Evolutionary conservation across 2,113 vertebrate genomes (phyloP), one percentile per base, ranked within the genome.

Genomic region (Epinephelus moara): DNA sequence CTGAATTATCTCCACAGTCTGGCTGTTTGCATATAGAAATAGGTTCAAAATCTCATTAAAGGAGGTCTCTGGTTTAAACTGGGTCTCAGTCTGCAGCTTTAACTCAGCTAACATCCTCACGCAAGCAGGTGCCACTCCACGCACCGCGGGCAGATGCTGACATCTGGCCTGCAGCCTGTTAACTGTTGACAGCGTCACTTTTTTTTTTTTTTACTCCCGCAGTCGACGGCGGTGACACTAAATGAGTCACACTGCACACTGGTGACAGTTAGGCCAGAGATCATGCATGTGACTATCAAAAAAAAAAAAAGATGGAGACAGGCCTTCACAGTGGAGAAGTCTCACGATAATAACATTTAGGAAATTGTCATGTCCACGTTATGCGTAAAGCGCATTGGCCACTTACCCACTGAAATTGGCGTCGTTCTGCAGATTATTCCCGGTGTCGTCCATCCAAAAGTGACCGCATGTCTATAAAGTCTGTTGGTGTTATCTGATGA

Each of bases 101-200:
- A 53, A 74, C 56, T 78, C 62, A 5, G 76, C 75, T 23, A 37
- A 27, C 81, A 42, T 56, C 73, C 47, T 18, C 78, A 19, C 76
- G 70, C 75, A 17, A 47, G 59, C 91, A 93, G 91, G 90, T 91
- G 91, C 79, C 70, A n/a, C 57, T 75, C 75, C 75, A 30, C 79
- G 63, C 82, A 10, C 60, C 2, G 68, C 57, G 81, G 63, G 50
- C 81, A 84, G 88, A 91, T 85, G 89, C 75, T 78, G 76, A 78
- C 89, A 89, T 91, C 89, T 90, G 89, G 70, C 78, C 81, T 27
- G 75, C 67, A 17, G 87, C 61, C 30, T 30, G 27, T 14, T 19
- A 21, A 40, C 33, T 42, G 57, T 4, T 0, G 69, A 12, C 53
- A 11, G 77, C 18, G 18, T 53, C 63, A 37, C 47, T 49, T 49